A percentile compares a stretch with the other conserved stretches of the same genome.
phyloP scores from a whole-genome alignment of 2,888 invertebrate species.

The Tillus elongatus region DNA sequence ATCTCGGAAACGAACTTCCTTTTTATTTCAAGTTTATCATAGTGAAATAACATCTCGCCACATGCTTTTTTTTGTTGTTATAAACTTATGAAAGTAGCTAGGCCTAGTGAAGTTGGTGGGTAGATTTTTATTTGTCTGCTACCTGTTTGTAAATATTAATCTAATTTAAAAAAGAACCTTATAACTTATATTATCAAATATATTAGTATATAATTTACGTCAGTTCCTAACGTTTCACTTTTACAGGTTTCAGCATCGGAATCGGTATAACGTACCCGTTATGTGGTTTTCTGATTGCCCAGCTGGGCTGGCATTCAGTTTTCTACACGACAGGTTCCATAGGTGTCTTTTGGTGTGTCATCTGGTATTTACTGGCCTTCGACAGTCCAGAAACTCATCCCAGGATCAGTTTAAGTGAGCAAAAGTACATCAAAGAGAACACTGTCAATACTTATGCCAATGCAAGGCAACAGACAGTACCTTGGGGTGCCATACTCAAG shows the following conservation, averaged over 20 bases:
- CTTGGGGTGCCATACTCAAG: conserved; percentile 55
- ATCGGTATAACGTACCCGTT: conserved; percentile 63
- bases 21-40: too few species aligned
- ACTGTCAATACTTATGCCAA: conserved; percentile 45
- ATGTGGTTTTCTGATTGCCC: conserved; percentile 59
- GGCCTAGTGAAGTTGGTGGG: too few species aligned
- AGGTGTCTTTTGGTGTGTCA: conserved; percentile 52
- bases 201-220: too few species aligned
- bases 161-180: too few species aligned
- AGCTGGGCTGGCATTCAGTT: conserved; percentile 58
- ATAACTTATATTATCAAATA: too few species aligned
- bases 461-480: conserved; percentile 47
- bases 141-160: too few species aligned
- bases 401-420: conserved; percentile 54
- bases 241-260: conserved; percentile 60
- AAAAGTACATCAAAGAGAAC: conserved; percentile 56
- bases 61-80: too few species aligned
- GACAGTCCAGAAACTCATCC: conserved; percentile 61
- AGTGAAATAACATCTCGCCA: too few species aligned
- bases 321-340: conserved; percentile 62
- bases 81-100: too few species aligned
- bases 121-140: too few species aligned
- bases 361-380: conserved; percentile 61
- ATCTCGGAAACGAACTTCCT: too few species aligned
- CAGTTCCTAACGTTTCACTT: conserved; percentile 9